These are phyloP conservation scores for Nothocercus nigrocapillus DNA, from an alignment of 2,113 vertebrate species.

Conservation along the genomic window DNA sequence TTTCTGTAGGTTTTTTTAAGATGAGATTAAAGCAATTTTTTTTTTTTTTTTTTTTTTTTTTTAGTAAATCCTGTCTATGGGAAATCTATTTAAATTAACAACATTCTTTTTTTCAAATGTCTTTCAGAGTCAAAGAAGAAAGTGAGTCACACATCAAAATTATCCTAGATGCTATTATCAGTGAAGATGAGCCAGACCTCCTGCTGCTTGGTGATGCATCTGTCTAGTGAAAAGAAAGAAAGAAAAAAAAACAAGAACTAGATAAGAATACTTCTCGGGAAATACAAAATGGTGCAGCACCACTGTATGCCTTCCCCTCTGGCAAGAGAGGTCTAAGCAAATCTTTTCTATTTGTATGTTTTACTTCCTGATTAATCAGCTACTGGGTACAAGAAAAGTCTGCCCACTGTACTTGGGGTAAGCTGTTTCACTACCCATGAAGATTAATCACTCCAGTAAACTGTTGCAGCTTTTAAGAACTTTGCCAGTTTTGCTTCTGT, in stretches of 20 bases:
- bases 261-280: neutral
- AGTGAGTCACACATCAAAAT: conserved; percentile 49
- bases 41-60: neutral
- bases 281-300: neutral
- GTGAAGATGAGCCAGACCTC: conserved; percentile 46
- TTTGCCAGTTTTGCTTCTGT: neutral
- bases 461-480: neutral
- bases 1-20: neutral
- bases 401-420: neutral
- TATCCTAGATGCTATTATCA: conserved; percentile 41
- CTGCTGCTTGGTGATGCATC: conserved; percentile 42
- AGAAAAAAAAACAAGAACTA: neutral
- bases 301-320: neutral
- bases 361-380: neutral
- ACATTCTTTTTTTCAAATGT: conserved; percentile 23
- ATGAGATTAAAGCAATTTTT: conserved; percentile 44
- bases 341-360: neutral
- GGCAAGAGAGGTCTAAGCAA: neutral
- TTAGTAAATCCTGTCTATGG: conserved; percentile 23
- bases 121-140: conserved; percentile 52
- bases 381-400: neutral
- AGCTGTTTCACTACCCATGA: neutral
- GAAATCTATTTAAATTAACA: conserved; percentile 65
- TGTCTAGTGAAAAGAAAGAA: neutral
- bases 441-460: neutral